Base-by-base conservation (phyloP, 2,888 invertebrate species). In the Neuroscelio doddi region DNA sequence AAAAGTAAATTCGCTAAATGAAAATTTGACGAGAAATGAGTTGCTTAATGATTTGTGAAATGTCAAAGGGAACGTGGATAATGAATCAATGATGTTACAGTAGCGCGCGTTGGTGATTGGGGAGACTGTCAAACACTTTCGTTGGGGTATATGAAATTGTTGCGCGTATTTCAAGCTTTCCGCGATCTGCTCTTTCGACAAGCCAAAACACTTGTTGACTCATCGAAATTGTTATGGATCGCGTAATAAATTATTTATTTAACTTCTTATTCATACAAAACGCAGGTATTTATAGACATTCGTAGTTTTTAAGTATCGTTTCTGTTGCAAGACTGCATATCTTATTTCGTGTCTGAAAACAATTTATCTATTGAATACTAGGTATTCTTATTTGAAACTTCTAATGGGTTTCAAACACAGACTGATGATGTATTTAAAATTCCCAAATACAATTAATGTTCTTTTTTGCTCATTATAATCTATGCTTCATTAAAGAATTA, bases 211-310 rank as follows among this genome's bases (percentile, higher is more conserved):
- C 12, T 3, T 29, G n/a, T n/a, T 61, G 61, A 34, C 46, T 62
- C 41, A 14, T 15, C 46, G 55, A 62, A 62, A 62, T 41, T 46
- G 50, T 34, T 34, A 41, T 39, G 21, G 62, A 50, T 46, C 55
- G 45, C 50, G 38, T 62, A 55, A 55, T 8, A 14, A 1, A 47
- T 39, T 38, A 62, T 62, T 62, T 55, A 55, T 55, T 55, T 59
- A 51, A 51, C 41, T 59, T 46, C 51, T 59, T 59, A 49, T 26
- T 17, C 8, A 17, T 16, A 26, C 12, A 44, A 4, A 26, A 46
- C 24, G n/a, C 17, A 36, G 12, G 29, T 49, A 57, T 49, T 49
- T 55, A 49, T 47, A 34, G 32, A 50, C 10, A 12, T 21, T 32
- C 8, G 14, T 44, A 44, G n/a, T 16, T 8, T 1, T 14, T 45